Conservation (phyloP, 2,113 vertebrate species). For the Hirundichthys speculiger region DNA sequence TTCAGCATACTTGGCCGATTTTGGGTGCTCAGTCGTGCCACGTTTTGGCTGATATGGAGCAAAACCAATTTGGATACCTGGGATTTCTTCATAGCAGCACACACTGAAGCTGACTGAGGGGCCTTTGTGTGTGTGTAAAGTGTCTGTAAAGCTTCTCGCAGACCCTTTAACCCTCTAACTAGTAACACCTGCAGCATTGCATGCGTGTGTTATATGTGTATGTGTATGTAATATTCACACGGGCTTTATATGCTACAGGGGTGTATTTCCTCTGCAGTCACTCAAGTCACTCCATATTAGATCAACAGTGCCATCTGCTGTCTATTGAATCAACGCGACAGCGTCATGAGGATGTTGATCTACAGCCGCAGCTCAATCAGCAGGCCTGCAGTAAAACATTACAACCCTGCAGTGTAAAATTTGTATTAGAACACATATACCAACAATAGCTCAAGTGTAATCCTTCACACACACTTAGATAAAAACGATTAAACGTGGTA, state of each 20-base stretch:
- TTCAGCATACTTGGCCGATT: background rate
- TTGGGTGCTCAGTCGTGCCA: too few relatives aligned
- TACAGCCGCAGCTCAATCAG: too few relatives aligned
- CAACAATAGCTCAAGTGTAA: constrained; percentile 2
- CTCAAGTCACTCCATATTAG: constrained; percentile 13
- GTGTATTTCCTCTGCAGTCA: constrained; percentile 49
- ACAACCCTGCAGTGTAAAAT: constrained; percentile 13
- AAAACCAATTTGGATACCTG: background rate
- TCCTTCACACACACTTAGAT: constrained; percentile 10
- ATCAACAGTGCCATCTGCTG: constrained; percentile 71
- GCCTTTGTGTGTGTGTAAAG: constrained; percentile 21
- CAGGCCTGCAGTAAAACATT: too few relatives aligned
- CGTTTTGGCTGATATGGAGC: too few relatives aligned
- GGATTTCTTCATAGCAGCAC: background rate
- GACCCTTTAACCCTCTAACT: constrained; percentile 32
- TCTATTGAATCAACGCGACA: constrained; percentile 9
- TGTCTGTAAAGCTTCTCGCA: constrained; percentile 26
- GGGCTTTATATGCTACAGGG: background rate
- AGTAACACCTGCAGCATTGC: constrained; percentile 8
- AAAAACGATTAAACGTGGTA: too few relatives aligned
- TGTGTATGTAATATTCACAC: constrained; percentile 14
- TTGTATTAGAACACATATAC: constrained; percentile 15
- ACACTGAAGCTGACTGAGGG: constrained; percentile 36
- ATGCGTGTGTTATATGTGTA: background rate
- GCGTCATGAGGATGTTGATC: too few relatives aligned